These are phyloP conservation scores for Mobula birostris DNA, from an alignment of 2,113 vertebrate species.

Conservation along the genomic window DNA sequence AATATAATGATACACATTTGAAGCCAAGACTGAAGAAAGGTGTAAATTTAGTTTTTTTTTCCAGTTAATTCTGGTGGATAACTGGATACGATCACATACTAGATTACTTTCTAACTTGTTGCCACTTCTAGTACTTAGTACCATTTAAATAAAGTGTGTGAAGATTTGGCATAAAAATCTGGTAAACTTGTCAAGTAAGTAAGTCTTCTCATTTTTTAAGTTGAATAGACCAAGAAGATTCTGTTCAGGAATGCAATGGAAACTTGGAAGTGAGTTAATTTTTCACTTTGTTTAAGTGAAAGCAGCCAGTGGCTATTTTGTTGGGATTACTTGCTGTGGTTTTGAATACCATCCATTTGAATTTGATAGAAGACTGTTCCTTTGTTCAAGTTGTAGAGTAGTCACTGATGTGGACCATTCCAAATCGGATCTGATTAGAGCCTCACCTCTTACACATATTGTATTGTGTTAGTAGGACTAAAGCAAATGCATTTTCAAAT, in stretches of 20 bases:
- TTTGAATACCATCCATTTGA: background rate
- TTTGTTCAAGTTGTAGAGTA: background rate
- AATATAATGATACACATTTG: background rate
- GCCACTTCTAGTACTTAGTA: background rate
- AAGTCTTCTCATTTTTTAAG: background rate
- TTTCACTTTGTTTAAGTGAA: background rate
- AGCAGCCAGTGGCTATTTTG: background rate
- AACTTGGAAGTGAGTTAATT: background rate
- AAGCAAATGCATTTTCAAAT: background rate
- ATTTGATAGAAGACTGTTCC: background rate
- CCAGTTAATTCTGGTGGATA: background rate
- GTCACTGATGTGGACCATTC: background rate
- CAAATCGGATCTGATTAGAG: background rate
- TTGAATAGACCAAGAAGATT: background rate
- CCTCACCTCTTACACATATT: background rate
- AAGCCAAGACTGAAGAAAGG: background rate
- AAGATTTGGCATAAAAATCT: background rate
- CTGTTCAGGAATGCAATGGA: background rate
- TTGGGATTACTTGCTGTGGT: background rate
- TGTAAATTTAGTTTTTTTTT: background rate
- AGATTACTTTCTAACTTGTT: background rate
- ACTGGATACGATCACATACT: background rate
- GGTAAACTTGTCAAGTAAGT: background rate
- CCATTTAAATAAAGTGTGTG: background rate
- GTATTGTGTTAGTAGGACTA: background rate